These are phyloP conservation scores for Oedothorax gibbosus DNA, from an alignment of 1,140 invertebrate genomes.

Conservation along the genomic window DNA sequence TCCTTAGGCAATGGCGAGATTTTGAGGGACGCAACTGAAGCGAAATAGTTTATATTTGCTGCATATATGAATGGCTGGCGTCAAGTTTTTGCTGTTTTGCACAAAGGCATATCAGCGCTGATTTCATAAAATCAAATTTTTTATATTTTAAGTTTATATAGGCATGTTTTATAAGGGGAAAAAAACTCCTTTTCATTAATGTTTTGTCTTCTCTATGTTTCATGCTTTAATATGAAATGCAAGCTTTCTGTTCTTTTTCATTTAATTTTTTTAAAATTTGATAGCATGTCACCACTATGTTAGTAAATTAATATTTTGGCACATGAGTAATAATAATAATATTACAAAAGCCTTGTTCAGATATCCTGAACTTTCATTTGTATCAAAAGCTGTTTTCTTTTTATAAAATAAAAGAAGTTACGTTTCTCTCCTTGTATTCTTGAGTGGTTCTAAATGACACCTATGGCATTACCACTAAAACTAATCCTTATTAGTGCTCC, in stretches of 20 bases:
- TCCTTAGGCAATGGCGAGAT: constrained; percentile 55
- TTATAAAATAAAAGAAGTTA: no score
- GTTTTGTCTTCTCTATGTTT: constrained; percentile 18
- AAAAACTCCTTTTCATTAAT: constrained; percentile 10
- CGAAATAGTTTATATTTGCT: constrained; percentile 12
- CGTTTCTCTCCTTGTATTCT: no score
- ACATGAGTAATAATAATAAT: neutral
- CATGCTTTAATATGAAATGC: constrained; percentile 22
- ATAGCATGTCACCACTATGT: neutral
- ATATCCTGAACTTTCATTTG: no score
- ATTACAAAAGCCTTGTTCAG: no score
- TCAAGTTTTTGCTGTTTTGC: constrained; percentile 8
- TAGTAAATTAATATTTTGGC: neutral
- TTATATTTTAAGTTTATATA: constrained; percentile 48
- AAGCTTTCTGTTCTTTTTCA: constrained; percentile 34
- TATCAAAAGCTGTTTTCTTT: no score
- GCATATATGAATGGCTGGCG: neutral
- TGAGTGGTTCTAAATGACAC: no score
- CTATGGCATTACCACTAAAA: no score
- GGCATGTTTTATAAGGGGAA: constrained; percentile 4
- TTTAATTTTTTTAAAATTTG: constrained; percentile 5
- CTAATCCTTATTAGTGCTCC: no score
- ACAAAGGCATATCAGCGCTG: neutral
- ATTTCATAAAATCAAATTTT: constrained; percentile 46
- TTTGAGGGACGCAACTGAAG: constrained; percentile 12